Percentiles rank a stretch among this genome's conserved stretches.
Evolutionary conservation across 2,113 vertebrate genomes (phyloP).

Genomic region (Cephalophus harveyi): DNA sequence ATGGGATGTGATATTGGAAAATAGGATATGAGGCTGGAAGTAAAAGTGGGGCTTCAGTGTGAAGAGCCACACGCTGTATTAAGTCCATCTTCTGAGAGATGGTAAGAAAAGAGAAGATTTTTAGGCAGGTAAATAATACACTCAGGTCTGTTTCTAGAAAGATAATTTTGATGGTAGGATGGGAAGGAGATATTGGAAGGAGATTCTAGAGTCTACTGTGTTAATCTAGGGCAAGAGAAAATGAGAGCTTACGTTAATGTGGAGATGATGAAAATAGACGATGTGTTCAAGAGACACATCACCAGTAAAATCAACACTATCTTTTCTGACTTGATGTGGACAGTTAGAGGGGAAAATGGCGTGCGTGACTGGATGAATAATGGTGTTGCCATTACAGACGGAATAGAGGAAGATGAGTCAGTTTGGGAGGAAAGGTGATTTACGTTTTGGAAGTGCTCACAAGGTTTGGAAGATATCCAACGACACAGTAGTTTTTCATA

Average conservation of each 20-base stretch:
- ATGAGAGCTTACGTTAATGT: not conserved
- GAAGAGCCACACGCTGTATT: not conserved
- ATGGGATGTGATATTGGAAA: not conserved
- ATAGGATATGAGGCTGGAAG: not conserved
- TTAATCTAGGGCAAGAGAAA: not conserved
- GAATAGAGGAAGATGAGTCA: not conserved
- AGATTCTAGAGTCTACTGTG: not conserved
- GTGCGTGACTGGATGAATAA: not conserved
- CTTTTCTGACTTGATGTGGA: slow-evolving; percentile 81
- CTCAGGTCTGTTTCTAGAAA: not conserved
- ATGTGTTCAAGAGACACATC: slow-evolving; percentile 36
- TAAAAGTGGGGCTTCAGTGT: not conserved
- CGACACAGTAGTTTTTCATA: slow-evolving; percentile 48
- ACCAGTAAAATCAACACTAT: slow-evolving; percentile 86
- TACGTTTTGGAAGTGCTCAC: slow-evolving; percentile 50
- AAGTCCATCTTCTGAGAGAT: not conserved
- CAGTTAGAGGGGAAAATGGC: slow-evolving; percentile 53
- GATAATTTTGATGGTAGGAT: not conserved
- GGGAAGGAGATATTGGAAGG: not conserved
- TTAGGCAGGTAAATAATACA: not conserved
- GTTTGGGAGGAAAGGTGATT: slow-evolving; percentile 39
- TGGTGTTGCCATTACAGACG: not conserved
- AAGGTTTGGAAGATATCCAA: slow-evolving; percentile 50
- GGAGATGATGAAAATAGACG: not conserved
- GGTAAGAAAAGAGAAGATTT: not conserved